A percentile compares a stretch with the other conserved stretches of the same genome.
phyloP scores from a whole-genome alignment of 2,888 invertebrate genomes.

The Homarus gammarus region DNA sequence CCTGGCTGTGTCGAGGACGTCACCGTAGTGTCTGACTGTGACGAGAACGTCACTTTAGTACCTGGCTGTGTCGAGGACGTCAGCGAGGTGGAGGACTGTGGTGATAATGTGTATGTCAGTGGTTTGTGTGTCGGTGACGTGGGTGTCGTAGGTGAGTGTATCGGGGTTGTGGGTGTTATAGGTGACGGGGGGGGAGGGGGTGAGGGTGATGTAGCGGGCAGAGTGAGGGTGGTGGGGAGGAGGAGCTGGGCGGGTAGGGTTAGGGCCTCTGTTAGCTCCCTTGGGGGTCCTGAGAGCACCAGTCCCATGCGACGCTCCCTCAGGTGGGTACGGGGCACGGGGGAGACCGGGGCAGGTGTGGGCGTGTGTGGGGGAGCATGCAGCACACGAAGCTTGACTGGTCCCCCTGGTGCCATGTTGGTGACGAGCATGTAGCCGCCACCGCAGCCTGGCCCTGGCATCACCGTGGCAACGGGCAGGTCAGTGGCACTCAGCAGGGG shows the following conservation, averaged over 20 bases:
- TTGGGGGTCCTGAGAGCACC: constrained; percentile 43
- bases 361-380: constrained; percentile 49
- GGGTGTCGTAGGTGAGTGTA: constrained; percentile 8
- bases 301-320: constrained; percentile 61
- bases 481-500: constrained; percentile 22
- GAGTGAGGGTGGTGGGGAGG: constrained; percentile 21
- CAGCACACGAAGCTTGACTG: constrained; percentile 61
- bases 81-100: not conserved
- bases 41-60: not conserved
- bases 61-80: not conserved
- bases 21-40: not conserved
- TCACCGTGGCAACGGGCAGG: not conserved
- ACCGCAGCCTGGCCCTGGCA: constrained; percentile 52
- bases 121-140: not conserved
- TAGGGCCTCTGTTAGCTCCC: constrained; percentile 38
- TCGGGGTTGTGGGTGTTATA: not conserved
- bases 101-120: not conserved
- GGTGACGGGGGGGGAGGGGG: not conserved
- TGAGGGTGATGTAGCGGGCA: not conserved
- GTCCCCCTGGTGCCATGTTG: constrained; percentile 62
- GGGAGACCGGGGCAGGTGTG: constrained; percentile 28
- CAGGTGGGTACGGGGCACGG: constrained; percentile 36
- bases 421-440: constrained; percentile 62
- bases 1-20: not conserved
- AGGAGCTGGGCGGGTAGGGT: constrained; percentile 31